Evolutionary conservation across 1,140 invertebrate genomes (phyloP), one percentile per base, ranked within the genome.

Genomic region (Hypothenemus hampei): DNA sequence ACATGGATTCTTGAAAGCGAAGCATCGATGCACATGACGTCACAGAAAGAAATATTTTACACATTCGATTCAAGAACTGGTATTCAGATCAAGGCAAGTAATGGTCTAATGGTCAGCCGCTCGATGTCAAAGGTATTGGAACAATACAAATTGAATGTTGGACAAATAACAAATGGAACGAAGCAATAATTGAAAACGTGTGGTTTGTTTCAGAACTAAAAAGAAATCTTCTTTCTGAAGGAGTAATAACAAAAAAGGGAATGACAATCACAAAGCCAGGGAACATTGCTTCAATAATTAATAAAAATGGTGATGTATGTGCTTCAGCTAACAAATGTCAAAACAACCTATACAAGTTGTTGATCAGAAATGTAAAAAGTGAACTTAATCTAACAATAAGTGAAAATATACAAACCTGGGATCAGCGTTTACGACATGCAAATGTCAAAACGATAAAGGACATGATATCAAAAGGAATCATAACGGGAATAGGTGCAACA

Each of bases 341-440:
- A 1, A 13, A 18, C 18, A 23, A 21, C 29, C n/a, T n/a, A 16
- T 44, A 43, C 19, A 45, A 53, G 11, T 6, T 53, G 11, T n/a
- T n/a, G n/a, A n/a, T n/a, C n/a, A 26, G 33, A 8, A 46, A 4
- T 19, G 19, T 2, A 15, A 53, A 45, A 31, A 36, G 35, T 33
- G n/a, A n/a, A 11, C 13, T 73, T 29, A 49, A 66, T 37, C 55
- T 64, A 29, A n/a, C n/a, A n/a, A n/a, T n/a, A n/a, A n/a, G n/a
- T n/a, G n/a, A n/a, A n/a, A n/a, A n/a, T n/a, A n/a, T n/a, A n/a
- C n/a, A n/a, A n/a, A n/a, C n/a, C n/a, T 74, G 72, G 69, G 68
- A 74, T 57, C 35, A 69, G 59, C 62, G 58, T 26, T 41, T 74
- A 13, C 70, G 64, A 3, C 71, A 75, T 59, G 68, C 74, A 46